These are phyloP conservation scores for Pangasius mekongensis DNA, from an alignment of 2,797 vertebrate genomes.

Conservation along the genomic window DNA sequence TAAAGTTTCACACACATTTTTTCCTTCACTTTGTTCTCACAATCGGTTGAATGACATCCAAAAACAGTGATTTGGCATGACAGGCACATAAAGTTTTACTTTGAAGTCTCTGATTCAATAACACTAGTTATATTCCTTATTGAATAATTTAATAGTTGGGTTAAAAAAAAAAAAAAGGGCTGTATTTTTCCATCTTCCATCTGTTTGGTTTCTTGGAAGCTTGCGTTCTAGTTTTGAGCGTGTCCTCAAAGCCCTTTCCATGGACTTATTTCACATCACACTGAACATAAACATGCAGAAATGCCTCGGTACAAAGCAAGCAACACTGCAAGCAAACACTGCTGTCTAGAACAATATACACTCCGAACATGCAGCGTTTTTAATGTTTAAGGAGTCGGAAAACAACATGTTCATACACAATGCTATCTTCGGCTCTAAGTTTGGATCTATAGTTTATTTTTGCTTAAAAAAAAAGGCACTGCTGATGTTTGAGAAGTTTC, in stretches of 20 bases:
- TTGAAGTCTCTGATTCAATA: not conserved
- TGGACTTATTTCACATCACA: not conserved
- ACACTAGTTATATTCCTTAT: not conserved
- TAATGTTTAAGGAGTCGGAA: slow-evolving; percentile 6
- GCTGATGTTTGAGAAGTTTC: not conserved
- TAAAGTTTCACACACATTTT: slow-evolving; percentile 66
- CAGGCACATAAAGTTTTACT: not conserved
- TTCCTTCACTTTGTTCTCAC: slow-evolving; percentile 66
- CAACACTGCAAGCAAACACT: slow-evolving; percentile 21
- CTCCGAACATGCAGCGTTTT: not conserved
- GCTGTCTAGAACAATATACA: slow-evolving; percentile 40
- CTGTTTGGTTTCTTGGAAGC: not conserved
- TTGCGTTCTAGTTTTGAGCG: not conserved
- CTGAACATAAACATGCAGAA: slow-evolving; percentile 36
- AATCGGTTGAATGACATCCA: slow-evolving; percentile 42
- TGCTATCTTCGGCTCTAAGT: not conserved
- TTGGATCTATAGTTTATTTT: not conserved
- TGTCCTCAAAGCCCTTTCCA: not conserved
- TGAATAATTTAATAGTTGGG: not conserved
- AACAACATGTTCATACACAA: not conserved
- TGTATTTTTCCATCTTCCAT: too few relatives aligned
- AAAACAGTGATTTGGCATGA: slow-evolving; percentile 57
- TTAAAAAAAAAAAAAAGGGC: too few relatives aligned
- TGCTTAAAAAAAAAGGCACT: not conserved
- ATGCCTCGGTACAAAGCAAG: slow-evolving; percentile 8